Evolutionary conservation across 1,140 invertebrate genomes (phyloP).

Genomic region (Bathynomus jamesi): DNA sequence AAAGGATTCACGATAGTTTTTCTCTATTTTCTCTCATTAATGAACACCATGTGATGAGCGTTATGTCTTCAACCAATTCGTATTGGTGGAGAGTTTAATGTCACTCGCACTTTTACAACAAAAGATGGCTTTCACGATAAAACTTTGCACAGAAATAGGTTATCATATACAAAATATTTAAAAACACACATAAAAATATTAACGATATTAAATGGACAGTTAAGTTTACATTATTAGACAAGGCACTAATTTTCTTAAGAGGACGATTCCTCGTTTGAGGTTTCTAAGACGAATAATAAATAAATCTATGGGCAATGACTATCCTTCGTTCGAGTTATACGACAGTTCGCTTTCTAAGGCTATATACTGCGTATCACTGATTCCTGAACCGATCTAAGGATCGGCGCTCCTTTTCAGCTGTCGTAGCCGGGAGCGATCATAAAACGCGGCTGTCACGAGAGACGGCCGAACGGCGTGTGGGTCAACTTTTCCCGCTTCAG

Average conservation of each 20-base stretch:
- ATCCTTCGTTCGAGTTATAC: not conserved
- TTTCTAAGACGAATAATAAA: not conserved
- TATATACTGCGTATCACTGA: too few relatives aligned
- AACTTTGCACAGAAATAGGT: not conserved
- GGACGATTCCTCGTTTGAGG: not conserved
- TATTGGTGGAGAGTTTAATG: not conserved
- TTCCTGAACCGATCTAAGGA: too few relatives aligned
- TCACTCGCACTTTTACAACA: not conserved
- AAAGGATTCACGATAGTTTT: not conserved
- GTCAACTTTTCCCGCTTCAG: not conserved
- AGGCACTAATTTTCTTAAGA: too few relatives aligned
- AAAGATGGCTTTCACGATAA: too few relatives aligned
- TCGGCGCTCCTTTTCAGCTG: too few relatives aligned
- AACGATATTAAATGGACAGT: too few relatives aligned
- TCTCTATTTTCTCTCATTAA: not conserved
- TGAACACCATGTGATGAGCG: not conserved
- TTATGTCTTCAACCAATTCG: not conserved
- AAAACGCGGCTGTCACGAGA: not conserved
- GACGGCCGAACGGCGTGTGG: not conserved
- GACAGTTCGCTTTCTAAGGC: too few relatives aligned
- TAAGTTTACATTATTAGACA: too few relatives aligned
- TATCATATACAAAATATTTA: not conserved
- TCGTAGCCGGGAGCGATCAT: not conserved
- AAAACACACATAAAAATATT: not conserved
- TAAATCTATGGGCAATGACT: not conserved